Evolutionary conservation across 2,888 invertebrate genomes (phyloP).

Genomic region (Villa cingulata): DNA sequence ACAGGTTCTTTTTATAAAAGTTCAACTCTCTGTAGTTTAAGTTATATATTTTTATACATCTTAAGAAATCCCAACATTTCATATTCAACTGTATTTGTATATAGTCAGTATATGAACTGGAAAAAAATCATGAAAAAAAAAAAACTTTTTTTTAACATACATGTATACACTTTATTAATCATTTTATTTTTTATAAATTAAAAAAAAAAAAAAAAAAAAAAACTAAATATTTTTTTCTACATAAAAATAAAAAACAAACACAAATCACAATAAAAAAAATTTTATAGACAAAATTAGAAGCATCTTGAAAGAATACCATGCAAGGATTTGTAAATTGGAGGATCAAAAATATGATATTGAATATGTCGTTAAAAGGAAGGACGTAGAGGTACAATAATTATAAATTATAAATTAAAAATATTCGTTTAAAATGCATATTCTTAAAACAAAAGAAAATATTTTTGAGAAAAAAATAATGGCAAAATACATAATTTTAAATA

Average conservation of each 20-base stretch:
- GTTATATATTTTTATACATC: too few relatives aligned
- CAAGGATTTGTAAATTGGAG: slow-evolving; percentile 78
- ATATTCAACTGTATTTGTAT: too few relatives aligned
- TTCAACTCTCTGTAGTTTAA: too few relatives aligned
- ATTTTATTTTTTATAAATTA: background rate
- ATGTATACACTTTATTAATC: too few relatives aligned
- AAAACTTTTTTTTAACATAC: background rate
- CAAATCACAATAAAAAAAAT: slow-evolving; percentile 4
- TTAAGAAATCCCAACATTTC: too few relatives aligned
- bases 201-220: background rate
- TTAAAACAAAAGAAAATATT: too few relatives aligned
- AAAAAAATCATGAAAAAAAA: background rate
- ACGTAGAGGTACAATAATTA: slow-evolving; percentile 75
- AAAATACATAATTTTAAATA: too few relatives aligned
- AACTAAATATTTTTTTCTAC: slow-evolving; percentile 13
- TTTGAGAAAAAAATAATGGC: too few relatives aligned
- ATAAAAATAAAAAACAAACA: slow-evolving; percentile 7
- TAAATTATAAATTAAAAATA: slow-evolving; percentile 11
- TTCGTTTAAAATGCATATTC: too few relatives aligned
- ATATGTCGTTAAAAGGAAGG: slow-evolving; percentile 95
- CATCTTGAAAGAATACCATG: slow-evolving; percentile 73
- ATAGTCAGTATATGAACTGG: too few relatives aligned
- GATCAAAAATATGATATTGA: slow-evolving; percentile 97
- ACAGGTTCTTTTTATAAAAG: too few relatives aligned
- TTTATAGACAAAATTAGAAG: slow-evolving; percentile 61